Evolutionary conservation across 2,113 vertebrate genomes (phyloP).

Genomic region (Clarias batrachus): DNA sequence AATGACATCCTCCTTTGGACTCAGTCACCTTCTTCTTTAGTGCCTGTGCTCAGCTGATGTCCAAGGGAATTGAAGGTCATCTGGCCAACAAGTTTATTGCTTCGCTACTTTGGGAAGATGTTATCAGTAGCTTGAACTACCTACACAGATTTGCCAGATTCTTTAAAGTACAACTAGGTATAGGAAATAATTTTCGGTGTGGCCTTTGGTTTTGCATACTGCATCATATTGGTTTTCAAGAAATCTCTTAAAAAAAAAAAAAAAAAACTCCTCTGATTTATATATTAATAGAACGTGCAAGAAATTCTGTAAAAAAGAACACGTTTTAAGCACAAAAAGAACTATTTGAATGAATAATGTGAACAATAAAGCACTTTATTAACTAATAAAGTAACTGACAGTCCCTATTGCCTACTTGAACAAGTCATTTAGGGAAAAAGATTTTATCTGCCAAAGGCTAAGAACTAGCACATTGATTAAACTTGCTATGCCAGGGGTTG

Average conservation of each 20-base stretch:
- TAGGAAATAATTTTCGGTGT: background rate
- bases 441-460: slow-evolving; percentile 13
- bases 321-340: background rate
- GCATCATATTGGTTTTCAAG: background rate
- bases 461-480: slow-evolving; percentile 6
- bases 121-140: background rate
- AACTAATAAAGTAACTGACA: slow-evolving; percentile 22
- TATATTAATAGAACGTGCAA: background rate
- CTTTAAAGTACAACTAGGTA: background rate
- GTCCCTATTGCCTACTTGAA: background rate
- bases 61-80: background rate
- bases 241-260: background rate
- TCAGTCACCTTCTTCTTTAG: slow-evolving; percentile 16
- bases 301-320: background rate
- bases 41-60: background rate
- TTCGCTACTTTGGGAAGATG: background rate
- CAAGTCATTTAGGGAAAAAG: background rate
- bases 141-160: background rate
- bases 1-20: slow-evolving; percentile 18
- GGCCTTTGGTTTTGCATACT: background rate
- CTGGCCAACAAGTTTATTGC: background rate
- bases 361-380: slow-evolving; percentile 24
- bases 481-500: background rate
- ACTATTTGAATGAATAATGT: slow-evolving; percentile 14
- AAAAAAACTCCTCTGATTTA: background rate